Percentiles rank a stretch among this genome's conserved stretches.
phyloP scores from a whole-genome alignment of 2,888 invertebrate species.

The Anthoptus insignis region DNA sequence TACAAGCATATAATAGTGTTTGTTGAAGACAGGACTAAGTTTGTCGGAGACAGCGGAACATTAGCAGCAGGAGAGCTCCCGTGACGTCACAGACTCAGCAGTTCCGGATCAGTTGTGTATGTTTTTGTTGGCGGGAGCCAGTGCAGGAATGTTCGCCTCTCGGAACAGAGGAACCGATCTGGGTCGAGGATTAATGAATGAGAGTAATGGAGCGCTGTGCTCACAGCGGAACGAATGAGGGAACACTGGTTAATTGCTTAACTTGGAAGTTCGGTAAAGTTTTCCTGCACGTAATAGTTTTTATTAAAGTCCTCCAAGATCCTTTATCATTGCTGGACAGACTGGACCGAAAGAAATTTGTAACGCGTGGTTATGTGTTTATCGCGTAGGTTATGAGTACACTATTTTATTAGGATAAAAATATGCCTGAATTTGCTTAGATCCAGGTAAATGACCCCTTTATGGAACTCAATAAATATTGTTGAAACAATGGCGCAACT shows the following conservation, averaged over 20 bases:
- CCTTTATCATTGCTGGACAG: background rate
- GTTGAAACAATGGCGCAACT: too few species aligned
- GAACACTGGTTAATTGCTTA: constrained; percentile 30
- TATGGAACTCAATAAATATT: too few species aligned
- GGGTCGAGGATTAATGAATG: constrained; percentile 27
- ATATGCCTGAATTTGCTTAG: too few species aligned
- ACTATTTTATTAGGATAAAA: too few species aligned
- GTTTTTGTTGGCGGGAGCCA: background rate
- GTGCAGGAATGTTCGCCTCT: background rate
- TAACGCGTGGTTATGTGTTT: background rate
- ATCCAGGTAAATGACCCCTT: too few species aligned
- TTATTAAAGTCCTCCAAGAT: background rate
- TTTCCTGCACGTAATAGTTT: constrained; percentile 6
- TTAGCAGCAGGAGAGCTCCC: background rate
- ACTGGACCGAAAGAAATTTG: background rate
- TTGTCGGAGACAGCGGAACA: background rate
- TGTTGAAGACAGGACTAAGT: too few species aligned
- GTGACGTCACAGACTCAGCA: background rate
- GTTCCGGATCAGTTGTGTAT: background rate
- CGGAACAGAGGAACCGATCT: constrained; percentile 17
- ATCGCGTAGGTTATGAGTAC: too few species aligned
- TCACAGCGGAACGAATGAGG: constrained; percentile 28
- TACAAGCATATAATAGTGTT: too few species aligned
- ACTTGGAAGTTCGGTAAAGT: constrained; percentile 4
- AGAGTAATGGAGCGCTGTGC: constrained; percentile 25